Evolutionary conservation across 1,140 invertebrate species (phyloP).

Genomic region (Anoplolepis gracilipes): DNA sequence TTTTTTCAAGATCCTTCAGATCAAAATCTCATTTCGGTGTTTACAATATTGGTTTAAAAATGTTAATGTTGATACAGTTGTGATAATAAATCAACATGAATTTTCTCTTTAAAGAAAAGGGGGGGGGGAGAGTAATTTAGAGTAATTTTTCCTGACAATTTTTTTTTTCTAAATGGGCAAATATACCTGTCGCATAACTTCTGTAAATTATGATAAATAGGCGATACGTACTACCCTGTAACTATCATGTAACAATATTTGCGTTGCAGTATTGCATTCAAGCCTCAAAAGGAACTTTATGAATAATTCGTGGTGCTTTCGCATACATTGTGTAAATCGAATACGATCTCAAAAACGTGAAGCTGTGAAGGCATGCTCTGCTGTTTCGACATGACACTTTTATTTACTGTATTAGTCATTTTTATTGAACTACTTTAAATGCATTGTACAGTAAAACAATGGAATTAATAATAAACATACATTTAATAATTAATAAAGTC

Average conservation of each 20-base stretch:
- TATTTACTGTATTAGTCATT: slow-evolving; percentile 3
- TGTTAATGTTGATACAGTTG: not conserved
- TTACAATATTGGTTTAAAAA: slow-evolving; percentile 4
- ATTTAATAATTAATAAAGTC: not conserved
- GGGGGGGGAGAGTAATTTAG: too few relatives aligned
- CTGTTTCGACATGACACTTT: slow-evolving; percentile 4
- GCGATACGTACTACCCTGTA: not conserved
- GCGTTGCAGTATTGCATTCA: slow-evolving; percentile 37
- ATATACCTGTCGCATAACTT: not conserved
- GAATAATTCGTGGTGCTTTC: slow-evolving; percentile 46
- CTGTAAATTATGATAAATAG: slow-evolving; percentile 42
- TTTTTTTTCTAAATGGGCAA: slow-evolving; percentile 16
- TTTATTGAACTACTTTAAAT: not conserved
- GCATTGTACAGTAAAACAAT: not conserved
- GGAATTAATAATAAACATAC: not conserved
- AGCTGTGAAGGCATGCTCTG: not conserved
- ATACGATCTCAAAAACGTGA: slow-evolving; percentile 41
- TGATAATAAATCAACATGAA: slow-evolving; percentile 5
- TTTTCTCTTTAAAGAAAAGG: not conserved
- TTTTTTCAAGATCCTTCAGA: not conserved
- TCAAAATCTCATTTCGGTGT: not conserved
- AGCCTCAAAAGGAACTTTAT: slow-evolving; percentile 52
- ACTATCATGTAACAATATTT: slow-evolving; percentile 22
- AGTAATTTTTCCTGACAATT: slow-evolving; percentile 38
- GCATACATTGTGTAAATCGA: slow-evolving; percentile 43